phyloP scores from a whole-genome alignment of 1,140 invertebrate species.

The Linepithema humile region DNA sequence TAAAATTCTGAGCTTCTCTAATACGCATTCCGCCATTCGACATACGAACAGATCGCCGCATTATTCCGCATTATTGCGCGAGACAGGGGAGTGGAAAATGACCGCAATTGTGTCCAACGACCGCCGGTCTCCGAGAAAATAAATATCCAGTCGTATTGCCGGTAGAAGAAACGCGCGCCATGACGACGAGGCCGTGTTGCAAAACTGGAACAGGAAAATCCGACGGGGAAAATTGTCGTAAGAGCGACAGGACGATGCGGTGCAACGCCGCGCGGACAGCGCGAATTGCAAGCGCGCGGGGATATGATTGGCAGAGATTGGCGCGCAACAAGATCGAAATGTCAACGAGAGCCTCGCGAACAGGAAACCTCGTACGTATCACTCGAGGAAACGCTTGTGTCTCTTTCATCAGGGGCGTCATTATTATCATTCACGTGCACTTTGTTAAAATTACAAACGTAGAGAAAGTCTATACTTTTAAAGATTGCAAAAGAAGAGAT shows the following conservation, averaged over 20 bases:
- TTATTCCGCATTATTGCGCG: conserved; percentile 33
- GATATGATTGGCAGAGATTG: conserved; percentile 65
- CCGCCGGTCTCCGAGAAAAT: conserved; percentile 11
- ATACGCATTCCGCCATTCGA: background rate
- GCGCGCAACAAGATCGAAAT: conserved; percentile 68
- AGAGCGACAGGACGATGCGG: conserved; percentile 20
- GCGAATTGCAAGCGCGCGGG: conserved; percentile 58
- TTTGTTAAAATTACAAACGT: background rate
- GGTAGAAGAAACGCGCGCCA: conserved; percentile 33
- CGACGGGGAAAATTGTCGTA: conserved; percentile 48
- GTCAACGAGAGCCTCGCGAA: conserved; percentile 65
- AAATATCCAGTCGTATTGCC: conserved; percentile 32
- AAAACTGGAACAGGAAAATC: conserved; percentile 33
- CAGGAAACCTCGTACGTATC: conserved; percentile 66
- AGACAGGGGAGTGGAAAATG: conserved; percentile 28
- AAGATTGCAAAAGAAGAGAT: too few relatives aligned
- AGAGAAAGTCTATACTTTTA: too few relatives aligned
- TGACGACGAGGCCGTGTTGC: conserved; percentile 28
- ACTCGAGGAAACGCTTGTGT: conserved; percentile 61
- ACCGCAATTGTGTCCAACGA: background rate
- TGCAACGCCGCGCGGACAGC: background rate
- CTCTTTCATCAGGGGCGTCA: conserved; percentile 52
- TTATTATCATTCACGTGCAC: background rate
- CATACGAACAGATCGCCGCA: background rate
- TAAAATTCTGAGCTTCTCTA: background rate